Evolutionary conservation across 2,888 invertebrate species (phyloP).

Genomic region (Sphinx pinastri): DNA sequence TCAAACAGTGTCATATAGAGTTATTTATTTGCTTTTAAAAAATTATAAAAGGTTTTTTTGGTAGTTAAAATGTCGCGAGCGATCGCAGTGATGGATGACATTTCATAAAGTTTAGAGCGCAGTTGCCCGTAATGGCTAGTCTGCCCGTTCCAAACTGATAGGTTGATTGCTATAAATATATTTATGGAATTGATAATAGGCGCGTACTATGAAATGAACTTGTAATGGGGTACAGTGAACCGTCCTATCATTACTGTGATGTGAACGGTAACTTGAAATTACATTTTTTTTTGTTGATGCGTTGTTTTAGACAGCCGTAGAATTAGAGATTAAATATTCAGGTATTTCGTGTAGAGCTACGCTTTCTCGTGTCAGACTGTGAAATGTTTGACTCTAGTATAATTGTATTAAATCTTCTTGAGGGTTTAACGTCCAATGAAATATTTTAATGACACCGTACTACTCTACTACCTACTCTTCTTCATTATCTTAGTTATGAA

Average conservation of each 20-base stretch:
- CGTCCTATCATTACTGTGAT: slow-evolving; percentile 34
- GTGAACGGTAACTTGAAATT: slow-evolving; percentile 24
- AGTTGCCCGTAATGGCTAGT: slow-evolving; percentile 65
- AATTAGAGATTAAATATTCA: slow-evolving; percentile 21
- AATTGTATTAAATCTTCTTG: no score
- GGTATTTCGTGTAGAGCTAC: background rate
- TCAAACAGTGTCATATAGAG: slow-evolving; percentile 26
- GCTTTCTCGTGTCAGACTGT: no score
- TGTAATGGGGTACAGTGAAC: slow-evolving; percentile 47
- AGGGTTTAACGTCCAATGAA: no score
- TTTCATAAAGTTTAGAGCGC: slow-evolving; percentile 63
- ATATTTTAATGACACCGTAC: no score
- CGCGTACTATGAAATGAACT: slow-evolving; percentile 44
- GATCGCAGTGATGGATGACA: slow-evolving; percentile 55
- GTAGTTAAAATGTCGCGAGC: slow-evolving; percentile 34
- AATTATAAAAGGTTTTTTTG: slow-evolving; percentile 32
- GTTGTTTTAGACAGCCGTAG: slow-evolving; percentile 24
- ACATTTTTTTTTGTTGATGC: slow-evolving; percentile 27
- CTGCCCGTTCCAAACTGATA: slow-evolving; percentile 63
- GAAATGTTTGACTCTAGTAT: no score
- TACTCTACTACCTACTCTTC: background rate
- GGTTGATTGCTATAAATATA: slow-evolving; percentile 74
- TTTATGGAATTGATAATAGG: slow-evolving; percentile 67
- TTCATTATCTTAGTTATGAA: background rate
- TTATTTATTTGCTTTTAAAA: slow-evolving; percentile 37